Base-by-base conservation (phyloP, 2,888 invertebrate genomes). In the Cyrtodaria siliqua region DNA sequence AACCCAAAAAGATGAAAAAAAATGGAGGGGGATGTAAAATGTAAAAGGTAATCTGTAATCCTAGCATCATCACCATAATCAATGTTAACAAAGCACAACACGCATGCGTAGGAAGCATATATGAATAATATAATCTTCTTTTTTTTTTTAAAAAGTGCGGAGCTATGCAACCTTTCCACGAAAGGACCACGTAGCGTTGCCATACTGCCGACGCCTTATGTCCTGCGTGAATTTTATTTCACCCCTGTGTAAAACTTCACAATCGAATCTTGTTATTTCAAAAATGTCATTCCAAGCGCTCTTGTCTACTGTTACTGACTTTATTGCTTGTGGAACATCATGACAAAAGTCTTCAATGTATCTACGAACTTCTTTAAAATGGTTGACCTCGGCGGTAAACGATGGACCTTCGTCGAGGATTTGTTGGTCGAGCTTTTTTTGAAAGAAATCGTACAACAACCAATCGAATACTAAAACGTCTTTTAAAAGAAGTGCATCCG, bases 391-490 rank as follows among this genome's bases (percentile, higher is more conserved):
- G 20, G 60, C 52, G 1, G 23, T 2, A 42, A 81, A 81, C 6
- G 52, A 27, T 2, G 24, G 40, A 47, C 81, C 81, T 38, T 74
- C 81, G 2, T 33, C 64, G 9, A 42, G 49, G 8, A 81, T 74
- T 18, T 81, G 71, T 23, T 53, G 50, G 3, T 52, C n/a, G 2
- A 81, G n/a, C 23, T 52, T 67, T n/a, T 44, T 44, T 18, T 57
- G 24, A 47, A 81, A 81, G 61, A 81, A 81, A 20, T 81, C 77
- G 56, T 77, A 81, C 12, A 81, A 24, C 26, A 64, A 18, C 42
- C 68, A 77, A 47, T 81, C 81, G 64, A 81, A 81, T 33, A 16
- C 23, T 16, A 71, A 63, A 56, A 50, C 50, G 8, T 74, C 60
- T 61, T 49, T 49, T 47, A 71, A 66, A 27, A 71, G 53, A 2